Evolutionary conservation across 1,140 invertebrate species (phyloP).

Genomic region (Hirudo medicinalis): DNA sequence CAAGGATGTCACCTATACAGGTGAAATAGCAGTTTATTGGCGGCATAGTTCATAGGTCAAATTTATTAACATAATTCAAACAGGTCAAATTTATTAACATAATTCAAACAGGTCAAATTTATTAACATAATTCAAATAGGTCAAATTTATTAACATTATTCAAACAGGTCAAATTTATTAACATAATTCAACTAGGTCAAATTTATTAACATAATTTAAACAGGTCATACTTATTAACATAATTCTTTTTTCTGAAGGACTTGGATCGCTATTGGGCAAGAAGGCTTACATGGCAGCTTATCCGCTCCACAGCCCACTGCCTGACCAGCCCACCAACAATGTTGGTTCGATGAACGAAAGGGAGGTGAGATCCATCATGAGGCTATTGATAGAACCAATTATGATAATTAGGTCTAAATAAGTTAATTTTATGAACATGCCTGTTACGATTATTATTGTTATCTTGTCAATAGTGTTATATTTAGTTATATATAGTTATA

Average conservation of each 20-base stretch:
- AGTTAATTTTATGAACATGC: no score
- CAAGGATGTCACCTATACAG: neutral
- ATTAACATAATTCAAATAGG: no score
- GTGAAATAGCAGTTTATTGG: no score
- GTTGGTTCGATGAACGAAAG: neutral
- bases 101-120: neutral
- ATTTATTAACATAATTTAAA: no score
- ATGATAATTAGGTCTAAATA: no score
- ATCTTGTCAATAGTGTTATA: no score
- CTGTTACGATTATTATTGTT: no score
- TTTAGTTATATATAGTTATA: neutral
- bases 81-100: neutral
- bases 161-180: no score
- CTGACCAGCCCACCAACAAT: neutral
- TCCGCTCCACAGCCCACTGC: neutral
- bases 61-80: neutral
- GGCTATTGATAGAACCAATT: neutral
- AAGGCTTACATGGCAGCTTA: neutral
- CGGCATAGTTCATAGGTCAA: neutral
- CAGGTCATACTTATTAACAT: no score
- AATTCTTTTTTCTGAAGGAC: neutral
- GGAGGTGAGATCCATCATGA: neutral
- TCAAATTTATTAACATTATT: no score
- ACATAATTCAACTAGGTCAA: no score
- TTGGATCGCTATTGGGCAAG: conserved; percentile 2